Percentiles rank a stretch among this genome's conserved stretches.
Conservation (phyloP, 2,113 vertebrate species). For the Zapus hudsonius region DNA sequence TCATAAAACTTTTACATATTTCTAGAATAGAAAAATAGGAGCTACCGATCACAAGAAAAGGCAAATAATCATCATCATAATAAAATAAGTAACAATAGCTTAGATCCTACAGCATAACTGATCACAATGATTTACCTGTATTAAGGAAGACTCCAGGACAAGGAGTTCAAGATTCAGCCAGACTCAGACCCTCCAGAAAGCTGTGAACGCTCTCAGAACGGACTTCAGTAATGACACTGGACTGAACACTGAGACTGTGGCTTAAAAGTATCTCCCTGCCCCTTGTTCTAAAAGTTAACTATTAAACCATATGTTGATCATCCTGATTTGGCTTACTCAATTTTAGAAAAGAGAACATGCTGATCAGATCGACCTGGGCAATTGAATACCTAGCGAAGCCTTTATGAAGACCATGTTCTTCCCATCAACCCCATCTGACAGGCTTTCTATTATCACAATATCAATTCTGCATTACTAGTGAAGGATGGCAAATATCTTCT, state of each 20-base stretch:
- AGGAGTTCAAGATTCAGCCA: constrained; percentile 39
- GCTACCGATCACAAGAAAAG: constrained; percentile 20
- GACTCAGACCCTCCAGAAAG: constrained; percentile 48
- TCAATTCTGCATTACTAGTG: neutral
- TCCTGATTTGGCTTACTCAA: constrained; percentile 74
- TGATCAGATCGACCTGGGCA: constrained; percentile 65
- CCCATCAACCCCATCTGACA: constrained; percentile 2
- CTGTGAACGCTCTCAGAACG: constrained; percentile 61
- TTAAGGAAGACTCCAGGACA: constrained; percentile 26
- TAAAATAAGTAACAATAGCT: constrained; percentile 37
- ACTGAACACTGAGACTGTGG: constrained; percentile 46
- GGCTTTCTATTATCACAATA: constrained; percentile 28
- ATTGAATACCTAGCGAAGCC: constrained; percentile 43
- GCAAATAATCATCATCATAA: constrained; percentile 4
- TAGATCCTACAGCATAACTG: constrained; percentile 21
- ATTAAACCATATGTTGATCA: constrained; percentile 74
- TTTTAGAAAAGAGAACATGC: constrained; percentile 67
- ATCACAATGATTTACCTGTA: constrained; percentile 66
- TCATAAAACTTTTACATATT: constrained; percentile 49
- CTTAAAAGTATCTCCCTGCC: constrained; percentile 71
- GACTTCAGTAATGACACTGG: constrained; percentile 65
- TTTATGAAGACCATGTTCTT: constrained; percentile 62
- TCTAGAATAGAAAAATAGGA: constrained; percentile 41
- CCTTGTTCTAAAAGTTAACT: constrained; percentile 78
- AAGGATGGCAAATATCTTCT: constrained; percentile 38